Conservation (phyloP, 2,797 vertebrate species). For the Emydoidea blandingii region DNA sequence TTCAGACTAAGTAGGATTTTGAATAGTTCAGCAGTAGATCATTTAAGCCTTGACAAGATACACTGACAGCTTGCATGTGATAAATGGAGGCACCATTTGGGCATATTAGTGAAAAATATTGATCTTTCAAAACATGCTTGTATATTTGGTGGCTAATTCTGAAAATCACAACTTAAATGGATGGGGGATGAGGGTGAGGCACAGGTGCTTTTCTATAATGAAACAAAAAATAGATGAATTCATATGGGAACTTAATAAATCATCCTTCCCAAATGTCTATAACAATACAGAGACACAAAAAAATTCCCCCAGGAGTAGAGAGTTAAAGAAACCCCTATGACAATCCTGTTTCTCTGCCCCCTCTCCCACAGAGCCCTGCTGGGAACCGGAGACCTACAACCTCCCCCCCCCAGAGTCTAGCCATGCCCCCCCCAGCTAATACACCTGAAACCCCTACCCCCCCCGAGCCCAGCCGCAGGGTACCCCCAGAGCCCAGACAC, state of each 20-base stretch:
- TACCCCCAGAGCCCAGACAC: no score
- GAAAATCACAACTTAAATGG: not conserved
- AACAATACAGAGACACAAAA: no score
- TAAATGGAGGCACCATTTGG: not conserved
- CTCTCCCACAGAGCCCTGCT: no score
- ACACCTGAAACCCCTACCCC: no score
- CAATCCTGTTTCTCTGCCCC: no score
- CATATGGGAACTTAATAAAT: rapidly evolving
- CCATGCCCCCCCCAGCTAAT: no score
- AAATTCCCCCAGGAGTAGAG: no score
- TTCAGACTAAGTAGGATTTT: not conserved
- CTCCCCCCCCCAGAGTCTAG: no score
- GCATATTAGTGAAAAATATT: not conserved
- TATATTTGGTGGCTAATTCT: not conserved
- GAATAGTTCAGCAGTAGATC: not conserved
- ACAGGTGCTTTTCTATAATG: not conserved
- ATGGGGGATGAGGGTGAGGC: not conserved
- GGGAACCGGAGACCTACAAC: no score
- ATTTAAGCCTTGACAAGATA: not conserved
- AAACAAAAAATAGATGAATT: not conserved
- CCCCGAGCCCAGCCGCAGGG: no score
- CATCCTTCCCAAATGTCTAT: not conserved
- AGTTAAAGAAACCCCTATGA: no score
- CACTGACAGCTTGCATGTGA: not conserved
- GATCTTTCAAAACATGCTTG: no score